Base-by-base conservation (phyloP, 2,888 invertebrate genomes). In the Lissocephala sabroskyi region DNA sequence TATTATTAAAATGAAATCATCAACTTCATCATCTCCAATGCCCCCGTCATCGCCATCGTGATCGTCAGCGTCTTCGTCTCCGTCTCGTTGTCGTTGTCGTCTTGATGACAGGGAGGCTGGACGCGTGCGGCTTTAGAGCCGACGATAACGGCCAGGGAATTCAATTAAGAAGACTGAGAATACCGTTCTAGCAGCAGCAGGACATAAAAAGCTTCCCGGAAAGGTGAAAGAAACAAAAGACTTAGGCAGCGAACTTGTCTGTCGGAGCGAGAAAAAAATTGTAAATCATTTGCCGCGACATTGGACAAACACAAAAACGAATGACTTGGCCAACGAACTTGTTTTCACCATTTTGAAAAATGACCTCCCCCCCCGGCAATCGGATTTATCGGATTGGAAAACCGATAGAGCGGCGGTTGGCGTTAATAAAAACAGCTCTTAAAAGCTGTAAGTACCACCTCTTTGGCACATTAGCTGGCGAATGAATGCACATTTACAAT, bases 1-100 rank as follows among this genome's bases (percentile, higher is more conserved):
- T 80, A 70, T 80, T 79, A 80, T 80, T 81, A 80, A 80, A 80
- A 80, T 79, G 76, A 79, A 80, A 80, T 81, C 80, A 80, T 79
- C 79, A 80, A 80, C 78, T 78, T 78, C 65, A 44, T 36, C 30
- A 30, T 11, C 30, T 3, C 10, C 7, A n/a, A n/a, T n/a, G n/a
- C n/a, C n/a, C n/a, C n/a, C n/a, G n/a, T n/a, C 79, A 80, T 81
- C 78, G 78, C 76, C 65, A 44, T 36, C 30, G 10, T 30, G 3
- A 30, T 11, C 30, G 11, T 30, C 7, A n/a, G n/a, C n/a, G n/a
- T n/a, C n/a, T n/a, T n/a, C n/a, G n/a, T n/a, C n/a, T n/a, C n/a
- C n/a, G n/a, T n/a, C n/a, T n/a, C n/a, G n/a, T n/a, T n/a, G n/a
- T n/a, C n/a, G n/a, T n/a, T n/a, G n/a, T n/a, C n/a, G n/a, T n/a